A percentile compares a stretch with the other conserved stretches of the same genome.
These are phyloP conservation scores for Pseudomyrmex pallidus DNA, from an alignment of 1,140 invertebrate species.

Conservation along the genomic window DNA sequence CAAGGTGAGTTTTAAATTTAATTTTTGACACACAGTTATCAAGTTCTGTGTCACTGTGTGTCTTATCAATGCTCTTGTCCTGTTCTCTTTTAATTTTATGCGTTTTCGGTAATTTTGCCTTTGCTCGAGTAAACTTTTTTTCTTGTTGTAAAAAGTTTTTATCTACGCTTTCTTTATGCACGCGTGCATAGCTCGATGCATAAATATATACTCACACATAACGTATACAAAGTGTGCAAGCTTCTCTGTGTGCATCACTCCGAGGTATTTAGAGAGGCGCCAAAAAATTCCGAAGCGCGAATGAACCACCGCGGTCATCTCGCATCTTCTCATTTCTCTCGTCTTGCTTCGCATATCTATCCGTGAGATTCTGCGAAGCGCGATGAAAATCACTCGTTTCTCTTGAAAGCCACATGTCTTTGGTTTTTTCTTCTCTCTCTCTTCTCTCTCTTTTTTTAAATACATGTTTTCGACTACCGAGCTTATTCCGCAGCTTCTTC, in stretches of 20 bases:
- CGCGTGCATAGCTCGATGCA: background rate
- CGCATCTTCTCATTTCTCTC: constrained; percentile 23
- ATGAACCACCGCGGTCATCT: background rate
- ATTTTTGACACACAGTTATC: too few species aligned
- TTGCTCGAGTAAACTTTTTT: background rate
- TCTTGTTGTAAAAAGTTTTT: background rate
- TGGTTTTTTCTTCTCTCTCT: constrained; percentile 21
- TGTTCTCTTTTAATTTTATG: background rate
- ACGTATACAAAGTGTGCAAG: background rate
- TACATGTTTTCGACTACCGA: too few species aligned
- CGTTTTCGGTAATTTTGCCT: background rate
- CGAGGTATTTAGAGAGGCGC: background rate
- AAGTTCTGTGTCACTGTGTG: too few species aligned
- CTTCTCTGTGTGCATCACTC: constrained; percentile 25
- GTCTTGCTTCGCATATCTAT: constrained; percentile 1
- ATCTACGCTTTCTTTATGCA: background rate
- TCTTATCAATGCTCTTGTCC: background rate
- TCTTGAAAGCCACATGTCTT: constrained; percentile 12
- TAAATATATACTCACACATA: background rate
- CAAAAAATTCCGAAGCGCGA: constrained; percentile 40
- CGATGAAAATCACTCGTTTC: constrained; percentile 36
- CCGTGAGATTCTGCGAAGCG: constrained; percentile 20
- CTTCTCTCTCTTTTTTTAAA: constrained; percentile 8
- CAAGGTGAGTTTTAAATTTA: background rate
- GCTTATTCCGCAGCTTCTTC: too few species aligned